Conservation (phyloP, 64 coral and sea anemone species). For the Platygyra sinensis region DNA sequence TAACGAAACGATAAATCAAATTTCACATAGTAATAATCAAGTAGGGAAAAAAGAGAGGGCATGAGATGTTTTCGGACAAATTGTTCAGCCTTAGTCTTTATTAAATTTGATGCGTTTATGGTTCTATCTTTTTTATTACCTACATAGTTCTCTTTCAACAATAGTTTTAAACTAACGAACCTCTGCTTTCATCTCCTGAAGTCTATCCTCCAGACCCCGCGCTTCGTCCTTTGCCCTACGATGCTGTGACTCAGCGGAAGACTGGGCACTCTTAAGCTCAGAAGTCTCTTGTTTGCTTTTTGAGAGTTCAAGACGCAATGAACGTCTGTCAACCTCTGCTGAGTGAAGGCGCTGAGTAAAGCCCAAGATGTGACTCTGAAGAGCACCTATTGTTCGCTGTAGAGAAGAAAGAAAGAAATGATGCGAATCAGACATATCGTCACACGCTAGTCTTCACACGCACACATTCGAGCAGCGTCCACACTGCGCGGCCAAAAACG, state of each 20-base stretch:
- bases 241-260: constrained; percentile 55
- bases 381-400: constrained; percentile 69
- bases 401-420: not conserved
- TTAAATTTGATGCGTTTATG: too few relatives aligned
- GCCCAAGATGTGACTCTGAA: constrained; percentile 83
- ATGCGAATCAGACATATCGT: not conserved
- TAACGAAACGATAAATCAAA: too few relatives aligned
- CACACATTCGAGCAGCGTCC: too few relatives aligned
- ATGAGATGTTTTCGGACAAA: too few relatives aligned
- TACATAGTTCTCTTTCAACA: too few relatives aligned
- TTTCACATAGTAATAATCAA: too few relatives aligned
- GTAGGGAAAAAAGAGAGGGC: too few relatives aligned
- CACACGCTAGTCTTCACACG: too few relatives aligned
- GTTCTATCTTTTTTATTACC: too few relatives aligned
- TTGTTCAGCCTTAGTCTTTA: too few relatives aligned
- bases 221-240: constrained; percentile 66
- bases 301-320: constrained; percentile 75
- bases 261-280: constrained; percentile 64
- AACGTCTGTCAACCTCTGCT: constrained; percentile 87
- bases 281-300: constrained; percentile 64
- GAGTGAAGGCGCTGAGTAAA: constrained; percentile 96
- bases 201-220: constrained; percentile 68
- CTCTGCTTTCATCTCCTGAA: constrained; percentile 88
- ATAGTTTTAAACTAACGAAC: constrained; percentile 1
- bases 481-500: too few relatives aligned